Evolutionary conservation across 2,888 invertebrate genomes (phyloP).

Genomic region (Nemotelus pantherinus): DNA sequence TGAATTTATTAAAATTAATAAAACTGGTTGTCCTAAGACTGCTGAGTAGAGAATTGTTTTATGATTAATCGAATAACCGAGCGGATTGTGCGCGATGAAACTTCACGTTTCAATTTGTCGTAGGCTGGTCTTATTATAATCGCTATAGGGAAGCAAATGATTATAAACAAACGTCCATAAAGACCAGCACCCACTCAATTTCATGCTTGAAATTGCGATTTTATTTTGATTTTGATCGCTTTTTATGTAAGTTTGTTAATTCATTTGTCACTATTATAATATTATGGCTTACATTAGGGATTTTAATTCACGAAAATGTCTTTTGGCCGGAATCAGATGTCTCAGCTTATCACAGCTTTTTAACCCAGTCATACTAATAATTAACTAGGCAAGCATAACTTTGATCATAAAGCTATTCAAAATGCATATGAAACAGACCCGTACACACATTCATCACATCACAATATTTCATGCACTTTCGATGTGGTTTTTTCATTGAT

Average conservation of each 20-base stretch:
- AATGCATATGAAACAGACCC: no score
- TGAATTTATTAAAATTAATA: constrained; percentile 24
- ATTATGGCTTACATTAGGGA: no score
- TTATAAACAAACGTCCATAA: neutral
- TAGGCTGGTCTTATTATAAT: constrained; percentile 7
- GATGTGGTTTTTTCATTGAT: no score
- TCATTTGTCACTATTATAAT: no score
- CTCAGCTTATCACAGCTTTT: no score
- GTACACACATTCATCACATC: constrained; percentile 8
- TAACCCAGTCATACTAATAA: no score
- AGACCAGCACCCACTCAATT: neutral
- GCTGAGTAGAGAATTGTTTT: neutral
- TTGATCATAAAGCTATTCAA: no score
- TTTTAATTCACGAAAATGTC: no score
- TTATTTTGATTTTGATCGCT: neutral
- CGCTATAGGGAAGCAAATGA: constrained; percentile 11
- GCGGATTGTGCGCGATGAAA: constrained; percentile 1
- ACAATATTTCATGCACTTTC: no score
- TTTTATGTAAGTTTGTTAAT: no score
- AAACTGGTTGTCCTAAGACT: constrained; percentile 17
- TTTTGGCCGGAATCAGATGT: no score
- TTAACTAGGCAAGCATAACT: no score
- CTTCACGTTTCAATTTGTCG: constrained; percentile 32
- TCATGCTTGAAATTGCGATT: neutral
- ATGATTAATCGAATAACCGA: constrained; percentile 21